These are phyloP conservation scores for Holotrichia oblita DNA, from an alignment of 1,140 invertebrate genomes.

Conservation along the genomic window DNA sequence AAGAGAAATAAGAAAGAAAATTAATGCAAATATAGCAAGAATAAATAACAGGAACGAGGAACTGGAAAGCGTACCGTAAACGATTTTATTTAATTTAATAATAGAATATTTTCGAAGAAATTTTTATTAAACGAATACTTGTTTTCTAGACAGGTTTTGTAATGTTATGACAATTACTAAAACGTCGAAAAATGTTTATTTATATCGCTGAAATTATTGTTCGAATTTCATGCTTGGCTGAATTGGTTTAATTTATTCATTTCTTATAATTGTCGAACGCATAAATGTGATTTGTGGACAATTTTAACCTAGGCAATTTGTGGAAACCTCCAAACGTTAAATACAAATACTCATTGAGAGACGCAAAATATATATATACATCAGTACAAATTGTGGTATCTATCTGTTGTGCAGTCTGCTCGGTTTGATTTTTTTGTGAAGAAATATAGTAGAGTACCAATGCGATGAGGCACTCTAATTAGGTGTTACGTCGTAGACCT, in stretches of 20 bases:
- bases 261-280: background rate
- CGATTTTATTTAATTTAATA: constrained; percentile 1
- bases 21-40: constrained; percentile 19
- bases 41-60: constrained; percentile 4
- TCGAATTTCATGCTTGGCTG: background rate
- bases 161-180: background rate
- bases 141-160: background rate
- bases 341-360: too few species aligned
- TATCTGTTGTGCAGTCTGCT: too few species aligned
- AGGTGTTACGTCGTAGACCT: background rate
- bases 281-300: background rate
- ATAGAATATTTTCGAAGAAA: constrained; percentile 18
- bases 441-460: too few species aligned
- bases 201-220: background rate
- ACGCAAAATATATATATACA: too few species aligned
- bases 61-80: constrained; percentile 5
- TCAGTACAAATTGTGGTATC: too few species aligned
- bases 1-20: background rate
- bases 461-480: background rate
- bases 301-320: too few species aligned
- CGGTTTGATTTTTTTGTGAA: too few species aligned
- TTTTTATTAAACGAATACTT: background rate
- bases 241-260: constrained; percentile 14
- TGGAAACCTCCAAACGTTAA: too few species aligned
- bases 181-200: background rate